Conservation (phyloP, 2,888 invertebrate species). For the Ophion slaviceki region DNA sequence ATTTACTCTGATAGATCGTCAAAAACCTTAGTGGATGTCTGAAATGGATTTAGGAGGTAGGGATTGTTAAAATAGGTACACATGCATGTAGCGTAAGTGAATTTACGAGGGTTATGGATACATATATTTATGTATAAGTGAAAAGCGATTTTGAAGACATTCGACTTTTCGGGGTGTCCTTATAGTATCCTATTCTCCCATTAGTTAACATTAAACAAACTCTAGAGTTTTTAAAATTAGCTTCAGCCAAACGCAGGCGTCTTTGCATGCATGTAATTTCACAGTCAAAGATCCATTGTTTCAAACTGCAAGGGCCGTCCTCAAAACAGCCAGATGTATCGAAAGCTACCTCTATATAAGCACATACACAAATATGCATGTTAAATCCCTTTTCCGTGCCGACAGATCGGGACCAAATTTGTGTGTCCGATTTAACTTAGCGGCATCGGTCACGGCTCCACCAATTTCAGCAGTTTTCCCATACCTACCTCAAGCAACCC, state of each 20-base stretch:
- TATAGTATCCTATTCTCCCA: neutral
- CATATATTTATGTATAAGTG: neutral
- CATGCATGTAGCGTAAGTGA: neutral
- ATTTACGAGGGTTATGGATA: too few species aligned
- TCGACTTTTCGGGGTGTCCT: neutral
- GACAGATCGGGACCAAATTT: conserved; percentile 17
- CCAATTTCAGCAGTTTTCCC: conserved; percentile 35
- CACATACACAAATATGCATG: neutral
- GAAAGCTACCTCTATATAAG: neutral
- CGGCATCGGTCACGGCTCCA: conserved; percentile 21
- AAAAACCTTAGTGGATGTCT: neutral
- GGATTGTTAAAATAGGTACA: neutral
- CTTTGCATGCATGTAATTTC: neutral
- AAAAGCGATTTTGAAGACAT: neutral
- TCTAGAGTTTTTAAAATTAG: neutral
- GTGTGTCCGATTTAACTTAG: conserved; percentile 16
- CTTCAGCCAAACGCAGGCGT: neutral
- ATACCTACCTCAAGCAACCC: neutral
- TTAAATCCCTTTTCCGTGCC: neutral
- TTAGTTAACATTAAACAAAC: neutral
- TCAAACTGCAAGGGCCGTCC: neutral
- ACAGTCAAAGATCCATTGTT: neutral
- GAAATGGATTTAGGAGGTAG: neutral
- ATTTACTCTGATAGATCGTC: neutral
- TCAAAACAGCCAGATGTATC: neutral